phyloP scores from a whole-genome alignment of 2,797 vertebrate genomes.

The Antrozous pallidus region DNA sequence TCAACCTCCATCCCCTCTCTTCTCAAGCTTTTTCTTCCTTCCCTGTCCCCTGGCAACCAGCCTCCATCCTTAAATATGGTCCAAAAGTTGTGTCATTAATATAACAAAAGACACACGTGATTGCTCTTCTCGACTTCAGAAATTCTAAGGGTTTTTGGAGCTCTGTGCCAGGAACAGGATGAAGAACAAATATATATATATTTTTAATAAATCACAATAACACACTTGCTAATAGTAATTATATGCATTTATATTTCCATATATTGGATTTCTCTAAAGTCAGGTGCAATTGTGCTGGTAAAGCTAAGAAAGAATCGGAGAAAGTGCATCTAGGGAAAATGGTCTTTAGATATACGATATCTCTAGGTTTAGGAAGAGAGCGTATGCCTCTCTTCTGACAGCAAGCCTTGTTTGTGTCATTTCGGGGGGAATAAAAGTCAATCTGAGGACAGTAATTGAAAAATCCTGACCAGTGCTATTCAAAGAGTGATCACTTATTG shows the following conservation, averaged over 20 bases:
- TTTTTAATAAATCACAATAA: background rate
- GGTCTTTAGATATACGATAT: background rate
- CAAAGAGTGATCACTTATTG: conserved; percentile 5
- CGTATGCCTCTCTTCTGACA: background rate
- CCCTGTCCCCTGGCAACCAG: background rate
- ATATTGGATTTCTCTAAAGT: conserved; percentile 16
- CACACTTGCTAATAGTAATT: background rate
- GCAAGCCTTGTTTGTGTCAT: background rate
- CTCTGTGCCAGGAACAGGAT: background rate
- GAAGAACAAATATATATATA: background rate
- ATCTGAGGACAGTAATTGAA: conserved; percentile 17
- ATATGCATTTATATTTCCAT: background rate
- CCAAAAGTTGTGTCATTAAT: background rate
- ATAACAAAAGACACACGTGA: background rate
- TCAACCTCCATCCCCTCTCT: background rate
- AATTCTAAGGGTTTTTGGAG: background rate
- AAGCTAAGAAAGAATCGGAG: background rate
- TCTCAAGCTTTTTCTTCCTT: background rate
- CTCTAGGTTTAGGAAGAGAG: background rate
- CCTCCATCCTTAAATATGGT: background rate
- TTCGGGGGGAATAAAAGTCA: conserved; percentile 30
- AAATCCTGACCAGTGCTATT: conserved; percentile 17
- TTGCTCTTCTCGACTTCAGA: background rate
- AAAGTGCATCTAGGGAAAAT: background rate
- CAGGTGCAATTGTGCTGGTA: background rate